These are phyloP conservation scores for Nycticorax nycticorax DNA, from an alignment of 2,113 vertebrate genomes.

Conservation along the genomic window DNA sequence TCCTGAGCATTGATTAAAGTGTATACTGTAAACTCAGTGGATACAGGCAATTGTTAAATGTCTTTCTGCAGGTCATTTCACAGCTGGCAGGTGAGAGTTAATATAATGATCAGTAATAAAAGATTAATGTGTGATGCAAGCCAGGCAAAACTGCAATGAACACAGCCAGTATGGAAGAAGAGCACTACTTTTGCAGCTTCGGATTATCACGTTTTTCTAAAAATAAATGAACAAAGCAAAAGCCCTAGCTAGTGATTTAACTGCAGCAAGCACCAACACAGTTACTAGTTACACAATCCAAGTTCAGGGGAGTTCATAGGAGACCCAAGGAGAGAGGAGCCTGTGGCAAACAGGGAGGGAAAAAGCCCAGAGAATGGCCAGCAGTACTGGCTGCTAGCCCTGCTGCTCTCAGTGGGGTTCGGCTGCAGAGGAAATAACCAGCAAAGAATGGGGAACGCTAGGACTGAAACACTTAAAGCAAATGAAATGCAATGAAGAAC, in stretches of 20 bases:
- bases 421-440: not conserved
- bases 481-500: not conserved
- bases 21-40: slow-evolving; percentile 45
- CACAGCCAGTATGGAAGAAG: not conserved
- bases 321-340: not conserved
- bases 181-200: not conserved
- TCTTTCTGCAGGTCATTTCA: slow-evolving; percentile 66
- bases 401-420: not conserved
- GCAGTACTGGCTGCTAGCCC: not conserved
- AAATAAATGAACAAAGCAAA: slow-evolving; percentile 18
- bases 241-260: not conserved
- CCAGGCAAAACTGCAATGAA: slow-evolving; percentile 37
- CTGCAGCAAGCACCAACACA: not conserved
- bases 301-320: not conserved
- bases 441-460: not conserved
- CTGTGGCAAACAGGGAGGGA: not conserved
- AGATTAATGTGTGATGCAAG: slow-evolving; percentile 50
- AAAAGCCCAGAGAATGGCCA: not conserved
- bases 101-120: slow-evolving; percentile 67
- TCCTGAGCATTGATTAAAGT: slow-evolving; percentile 67
- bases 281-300: not conserved
- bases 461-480: not conserved
- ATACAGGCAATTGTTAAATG: slow-evolving; percentile 54
- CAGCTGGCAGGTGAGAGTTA: slow-evolving; percentile 67
- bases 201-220: not conserved